Base-by-base conservation (phyloP, 2,888 invertebrate species). In the Unio delphinus region DNA sequence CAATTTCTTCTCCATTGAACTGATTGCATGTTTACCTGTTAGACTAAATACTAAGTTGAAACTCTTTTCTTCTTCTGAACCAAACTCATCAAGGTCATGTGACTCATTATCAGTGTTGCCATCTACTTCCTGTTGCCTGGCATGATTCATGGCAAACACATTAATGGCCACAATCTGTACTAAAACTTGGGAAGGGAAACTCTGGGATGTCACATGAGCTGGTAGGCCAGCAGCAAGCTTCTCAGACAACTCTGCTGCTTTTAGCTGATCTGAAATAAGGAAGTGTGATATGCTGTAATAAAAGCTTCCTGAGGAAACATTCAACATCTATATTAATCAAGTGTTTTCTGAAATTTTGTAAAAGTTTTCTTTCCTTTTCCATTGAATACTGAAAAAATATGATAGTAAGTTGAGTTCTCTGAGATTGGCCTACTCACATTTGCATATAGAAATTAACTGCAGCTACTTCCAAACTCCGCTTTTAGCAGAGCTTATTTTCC, bases 141-240 rank as follows among this genome's bases (percentile, higher is more conserved):
- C 80, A 70, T 87, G 85, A 70, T 85, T 81, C 74, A 95, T 92
- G 18, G 94, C 92, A 91, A 94, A 95, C 67, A 95, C 92, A 87
- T 94, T 93, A 59, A 95, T 94, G 72, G 94, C 93, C 64, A 94
- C 92, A 93, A 95, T 94, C 92, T 95, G 94, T 56, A 95, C 92
- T 34, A 96, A 91, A 80, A 94, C 94, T 91, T 94, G 93, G 1
- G 93, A 92, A 64, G 93, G 94, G 79, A 95, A 94, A 85, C 94
- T 94, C 85, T 95, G 94, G 0, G 95, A 95, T 0, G 95, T 95
- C 15, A 95, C 93, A 69, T 95, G 92, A 0, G 95, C 93, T 0
- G 94, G 94, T 77, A 95, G 91, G 56, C 94, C 94, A 1, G 93
- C 92, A 70, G 93, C 93, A 54, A 95, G 91, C 34, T 93, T 92